Percentiles rank a stretch among this genome's conserved stretches.
phyloP scores from a whole-genome alignment of 2,888 invertebrate species.

The Asteroscopus sphinx region DNA sequence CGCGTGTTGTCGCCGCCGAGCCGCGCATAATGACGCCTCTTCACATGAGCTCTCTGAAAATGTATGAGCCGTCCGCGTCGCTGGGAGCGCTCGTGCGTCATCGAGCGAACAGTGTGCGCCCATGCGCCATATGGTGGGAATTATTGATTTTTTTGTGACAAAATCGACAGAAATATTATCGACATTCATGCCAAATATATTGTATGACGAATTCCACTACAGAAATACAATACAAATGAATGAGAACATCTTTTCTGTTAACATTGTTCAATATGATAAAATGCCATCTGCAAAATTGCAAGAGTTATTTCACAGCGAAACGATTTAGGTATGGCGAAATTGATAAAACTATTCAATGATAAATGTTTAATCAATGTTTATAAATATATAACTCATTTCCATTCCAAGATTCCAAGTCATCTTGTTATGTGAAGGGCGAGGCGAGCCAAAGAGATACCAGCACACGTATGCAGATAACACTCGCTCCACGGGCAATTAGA shows the following conservation, averaged over 20 bases:
- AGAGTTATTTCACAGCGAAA: not conserved
- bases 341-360: not conserved
- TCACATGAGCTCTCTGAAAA: not conserved
- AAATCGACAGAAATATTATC: constrained; percentile 7
- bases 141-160: constrained; percentile 8
- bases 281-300: constrained; percentile 3
- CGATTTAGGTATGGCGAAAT: constrained; percentile 1
- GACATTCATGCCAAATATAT: not conserved
- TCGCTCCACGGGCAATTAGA: constrained; percentile 16
- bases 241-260: constrained; percentile 7
- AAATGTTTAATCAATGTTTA: not conserved
- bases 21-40: constrained; percentile 2
- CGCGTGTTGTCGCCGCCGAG: not conserved
- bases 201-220: constrained; percentile 12
- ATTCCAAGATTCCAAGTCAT: not conserved
- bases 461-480: constrained; percentile 10
- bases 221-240: constrained; percentile 15
- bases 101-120: not conserved
- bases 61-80: not conserved
- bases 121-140: constrained; percentile 2
- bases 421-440: constrained; percentile 6
- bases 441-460: constrained; percentile 7
- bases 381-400: constrained; percentile 9
- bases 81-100: constrained; percentile 5
- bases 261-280: not conserved